Evolutionary conservation across 2,888 invertebrate genomes (phyloP).

Genomic region (Drosophila maculinotata): DNA sequence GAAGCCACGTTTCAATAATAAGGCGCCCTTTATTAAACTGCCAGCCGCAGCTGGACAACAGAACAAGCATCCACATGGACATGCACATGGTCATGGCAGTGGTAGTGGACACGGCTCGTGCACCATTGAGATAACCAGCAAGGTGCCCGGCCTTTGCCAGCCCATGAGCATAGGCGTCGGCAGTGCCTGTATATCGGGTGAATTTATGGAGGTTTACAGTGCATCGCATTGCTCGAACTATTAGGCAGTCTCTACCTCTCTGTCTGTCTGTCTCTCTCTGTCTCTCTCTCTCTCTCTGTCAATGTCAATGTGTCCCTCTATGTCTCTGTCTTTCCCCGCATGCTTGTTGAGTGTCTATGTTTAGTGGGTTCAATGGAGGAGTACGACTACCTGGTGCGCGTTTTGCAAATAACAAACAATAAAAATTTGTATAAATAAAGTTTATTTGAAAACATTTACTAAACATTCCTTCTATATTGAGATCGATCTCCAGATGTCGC

Average conservation of each 20-base stretch:
- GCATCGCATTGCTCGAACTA: constrained; percentile 60
- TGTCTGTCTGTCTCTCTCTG: neutral
- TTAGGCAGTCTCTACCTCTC: constrained; percentile 9
- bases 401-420: constrained; percentile 31
- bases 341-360: constrained; percentile 45
- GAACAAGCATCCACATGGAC: constrained; percentile 53
- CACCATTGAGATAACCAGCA: constrained; percentile 81
- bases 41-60: constrained; percentile 51
- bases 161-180: constrained; percentile 77
- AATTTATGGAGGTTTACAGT: constrained; percentile 81
- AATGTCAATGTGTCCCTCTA: no score
- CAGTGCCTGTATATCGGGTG: constrained; percentile 82
- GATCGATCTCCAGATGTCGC: constrained; percentile 36
- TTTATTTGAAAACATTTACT: constrained; percentile 54
- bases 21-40: constrained; percentile 58
- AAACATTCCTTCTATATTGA: constrained; percentile 43
- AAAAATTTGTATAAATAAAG: constrained; percentile 50
- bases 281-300: constrained; percentile 5
- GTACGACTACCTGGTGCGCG: constrained; percentile 71
- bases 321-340: no score
- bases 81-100: constrained; percentile 27
- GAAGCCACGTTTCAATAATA: constrained; percentile 46
- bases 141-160: constrained; percentile 81
- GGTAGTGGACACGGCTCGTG: constrained; percentile 62
- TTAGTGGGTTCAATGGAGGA: constrained; percentile 44